phyloP scores from a whole-genome alignment of 2,797 vertebrate species.

The Gastrophryne carolinensis region DNA sequence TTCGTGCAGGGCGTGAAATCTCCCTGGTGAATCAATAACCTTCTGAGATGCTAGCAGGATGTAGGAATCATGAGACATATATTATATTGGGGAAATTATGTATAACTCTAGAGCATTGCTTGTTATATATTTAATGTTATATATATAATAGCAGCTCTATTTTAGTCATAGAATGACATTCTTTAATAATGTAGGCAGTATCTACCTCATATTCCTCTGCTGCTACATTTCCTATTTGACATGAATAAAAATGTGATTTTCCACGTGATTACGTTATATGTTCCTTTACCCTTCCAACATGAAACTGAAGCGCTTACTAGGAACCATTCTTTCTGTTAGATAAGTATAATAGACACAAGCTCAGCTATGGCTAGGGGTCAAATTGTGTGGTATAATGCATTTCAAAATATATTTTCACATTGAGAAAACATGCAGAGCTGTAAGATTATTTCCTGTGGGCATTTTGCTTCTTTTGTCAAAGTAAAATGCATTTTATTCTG shows the following conservation, averaged over 20 bases:
- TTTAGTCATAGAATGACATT: slow-evolving; percentile 42
- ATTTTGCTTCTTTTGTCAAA: neutral
- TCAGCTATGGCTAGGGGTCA: slow-evolving; percentile 52
- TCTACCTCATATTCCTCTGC: slow-evolving; percentile 52
- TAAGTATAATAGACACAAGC: slow-evolving; percentile 41
- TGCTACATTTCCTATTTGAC: slow-evolving; percentile 17
- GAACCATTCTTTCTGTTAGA: slow-evolving; percentile 36
- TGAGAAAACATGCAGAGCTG: slow-evolving; percentile 50
- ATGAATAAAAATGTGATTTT: slow-evolving; percentile 57
- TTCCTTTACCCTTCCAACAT: slow-evolving; percentile 23
- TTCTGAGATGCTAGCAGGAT: slow-evolving; percentile 14
- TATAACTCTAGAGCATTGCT: slow-evolving; percentile 12
- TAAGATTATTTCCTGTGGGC: slow-evolving; percentile 37
- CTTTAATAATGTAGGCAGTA: slow-evolving; percentile 51
- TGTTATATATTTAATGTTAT: slow-evolving; percentile 48
- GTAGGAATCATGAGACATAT: neutral
- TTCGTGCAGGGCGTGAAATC: neutral
- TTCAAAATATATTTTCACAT: slow-evolving; percentile 42
- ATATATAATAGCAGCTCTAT: slow-evolving; percentile 39
- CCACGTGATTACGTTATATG: neutral
- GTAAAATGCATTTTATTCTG: slow-evolving; percentile 14
- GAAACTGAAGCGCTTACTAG: slow-evolving; percentile 30
- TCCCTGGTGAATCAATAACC: slow-evolving; percentile 4
- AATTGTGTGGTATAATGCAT: slow-evolving; percentile 52
- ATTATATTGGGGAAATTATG: neutral